A percentile compares a stretch with the other conserved stretches of the same genome.
These are phyloP conservation scores for Lasiurus cinereus DNA, from an alignment of 2,113 vertebrate species.

Conservation along the genomic window DNA sequence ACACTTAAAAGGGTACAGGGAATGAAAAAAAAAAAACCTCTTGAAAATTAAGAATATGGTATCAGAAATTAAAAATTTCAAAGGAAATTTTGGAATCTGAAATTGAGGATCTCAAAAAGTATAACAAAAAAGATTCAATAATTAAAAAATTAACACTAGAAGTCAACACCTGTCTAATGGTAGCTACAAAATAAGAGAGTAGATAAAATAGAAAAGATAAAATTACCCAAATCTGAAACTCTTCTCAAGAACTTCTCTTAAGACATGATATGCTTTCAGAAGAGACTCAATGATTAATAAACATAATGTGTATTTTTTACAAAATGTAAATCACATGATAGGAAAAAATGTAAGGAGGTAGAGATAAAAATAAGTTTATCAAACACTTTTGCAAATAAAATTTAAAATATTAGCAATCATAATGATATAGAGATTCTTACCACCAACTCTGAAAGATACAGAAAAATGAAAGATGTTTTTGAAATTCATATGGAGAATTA, in stretches of 20 bases:
- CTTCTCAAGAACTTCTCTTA: background rate
- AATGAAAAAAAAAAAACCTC: background rate
- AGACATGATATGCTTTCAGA: background rate
- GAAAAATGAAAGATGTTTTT: background rate
- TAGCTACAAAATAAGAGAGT: background rate
- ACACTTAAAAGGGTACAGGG: background rate
- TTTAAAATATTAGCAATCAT: background rate
- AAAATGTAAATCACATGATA: background rate
- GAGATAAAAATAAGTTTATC: background rate
- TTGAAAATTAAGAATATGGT: constrained; percentile 24
- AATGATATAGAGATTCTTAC: background rate
- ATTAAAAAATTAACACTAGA: background rate
- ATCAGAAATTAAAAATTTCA: background rate
- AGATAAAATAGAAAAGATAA: background rate
- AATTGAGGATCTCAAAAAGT: background rate
- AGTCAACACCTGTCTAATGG: background rate
- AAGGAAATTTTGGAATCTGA: background rate
- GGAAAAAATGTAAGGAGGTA: background rate
- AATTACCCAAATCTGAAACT: background rate
- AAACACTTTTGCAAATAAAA: background rate
- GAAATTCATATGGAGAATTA: background rate
- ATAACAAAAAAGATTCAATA: background rate
- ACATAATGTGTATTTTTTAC: background rate
- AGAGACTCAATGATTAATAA: background rate
- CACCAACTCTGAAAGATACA: background rate